Conservation (phyloP, 1,140 invertebrate species). For the Drosophila mojavensis region DNA sequence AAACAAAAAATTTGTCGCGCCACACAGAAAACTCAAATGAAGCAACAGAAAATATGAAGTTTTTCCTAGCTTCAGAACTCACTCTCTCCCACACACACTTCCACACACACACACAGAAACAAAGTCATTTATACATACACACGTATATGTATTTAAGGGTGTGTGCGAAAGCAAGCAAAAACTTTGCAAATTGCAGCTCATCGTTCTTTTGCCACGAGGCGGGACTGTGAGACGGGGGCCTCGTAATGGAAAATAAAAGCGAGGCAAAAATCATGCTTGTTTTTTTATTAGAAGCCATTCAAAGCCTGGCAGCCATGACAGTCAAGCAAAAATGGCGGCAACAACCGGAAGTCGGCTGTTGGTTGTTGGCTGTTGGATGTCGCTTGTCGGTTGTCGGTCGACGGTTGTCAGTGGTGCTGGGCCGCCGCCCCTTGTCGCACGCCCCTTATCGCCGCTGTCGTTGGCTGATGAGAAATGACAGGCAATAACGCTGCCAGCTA, state of each 20-base stretch:
- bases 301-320: slow-evolving; percentile 62
- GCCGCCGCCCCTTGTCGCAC: background rate
- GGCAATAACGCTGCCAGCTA: slow-evolving; percentile 75
- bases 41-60: slow-evolving; percentile 76
- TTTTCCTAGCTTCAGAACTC: slow-evolving; percentile 58
- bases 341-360: slow-evolving; percentile 75
- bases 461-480: slow-evolving; percentile 77
- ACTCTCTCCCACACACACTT: slow-evolving; percentile 7
- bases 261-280: slow-evolving; percentile 72
- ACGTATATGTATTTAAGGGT: background rate
- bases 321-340: slow-evolving; percentile 57
- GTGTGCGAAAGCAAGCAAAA: slow-evolving; percentile 63
- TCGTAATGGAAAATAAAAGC: slow-evolving; percentile 78
- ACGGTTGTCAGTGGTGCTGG: slow-evolving; percentile 29
- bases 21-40: slow-evolving; percentile 60
- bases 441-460: slow-evolving; percentile 15
- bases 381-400: slow-evolving; percentile 38
- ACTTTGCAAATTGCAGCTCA: slow-evolving; percentile 79
- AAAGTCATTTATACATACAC: slow-evolving; percentile 19
- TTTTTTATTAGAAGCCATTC: slow-evolving; percentile 76
- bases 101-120: slow-evolving; percentile 9
- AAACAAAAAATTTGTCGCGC: slow-evolving; percentile 64
- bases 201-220: slow-evolving; percentile 44
- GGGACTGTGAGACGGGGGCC: background rate
- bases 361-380: slow-evolving; percentile 58